Conservation (phyloP, 2,113 vertebrate species). For the Odocoileus virginianus region DNA sequence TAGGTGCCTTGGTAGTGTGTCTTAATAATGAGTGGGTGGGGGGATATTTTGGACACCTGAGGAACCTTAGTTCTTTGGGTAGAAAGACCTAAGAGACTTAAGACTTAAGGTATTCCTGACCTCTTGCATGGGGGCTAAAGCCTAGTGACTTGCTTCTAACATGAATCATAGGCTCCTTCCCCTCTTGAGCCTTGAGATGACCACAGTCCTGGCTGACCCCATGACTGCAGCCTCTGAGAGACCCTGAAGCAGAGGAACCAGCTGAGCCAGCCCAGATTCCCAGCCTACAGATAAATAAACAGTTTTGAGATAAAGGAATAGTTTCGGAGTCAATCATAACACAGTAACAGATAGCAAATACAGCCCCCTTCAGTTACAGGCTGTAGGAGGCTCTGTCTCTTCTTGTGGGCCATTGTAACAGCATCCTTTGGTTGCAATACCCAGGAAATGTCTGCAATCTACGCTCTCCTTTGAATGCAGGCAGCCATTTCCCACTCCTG, state of each 20-base stretch:
- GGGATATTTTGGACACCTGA: background rate
- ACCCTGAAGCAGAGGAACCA: background rate
- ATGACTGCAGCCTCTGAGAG: background rate
- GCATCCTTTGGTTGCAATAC: slow-evolving; percentile 24
- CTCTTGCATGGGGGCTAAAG: background rate
- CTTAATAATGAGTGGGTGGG: background rate
- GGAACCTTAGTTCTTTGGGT: background rate
- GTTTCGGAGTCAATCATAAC: background rate
- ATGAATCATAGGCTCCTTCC: background rate
- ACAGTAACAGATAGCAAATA: background rate
- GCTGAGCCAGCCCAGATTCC: background rate
- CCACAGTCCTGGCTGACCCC: background rate
- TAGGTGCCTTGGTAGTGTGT: background rate
- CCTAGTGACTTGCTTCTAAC: background rate
- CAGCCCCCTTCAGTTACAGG: background rate
- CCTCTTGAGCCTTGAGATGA: background rate
- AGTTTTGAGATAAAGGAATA: slow-evolving; percentile 20
- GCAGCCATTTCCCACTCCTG: slow-evolving; percentile 41
- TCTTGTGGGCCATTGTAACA: background rate
- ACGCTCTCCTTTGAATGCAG: slow-evolving; percentile 46
- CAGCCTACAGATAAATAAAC: background rate
- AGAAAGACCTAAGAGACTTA: background rate
- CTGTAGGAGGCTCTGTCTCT: background rate
- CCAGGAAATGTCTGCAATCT: slow-evolving; percentile 51
- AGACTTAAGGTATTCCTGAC: background rate